Conservation (phyloP, 2,113 vertebrate species). For the Psilopsiagon aymara region DNA sequence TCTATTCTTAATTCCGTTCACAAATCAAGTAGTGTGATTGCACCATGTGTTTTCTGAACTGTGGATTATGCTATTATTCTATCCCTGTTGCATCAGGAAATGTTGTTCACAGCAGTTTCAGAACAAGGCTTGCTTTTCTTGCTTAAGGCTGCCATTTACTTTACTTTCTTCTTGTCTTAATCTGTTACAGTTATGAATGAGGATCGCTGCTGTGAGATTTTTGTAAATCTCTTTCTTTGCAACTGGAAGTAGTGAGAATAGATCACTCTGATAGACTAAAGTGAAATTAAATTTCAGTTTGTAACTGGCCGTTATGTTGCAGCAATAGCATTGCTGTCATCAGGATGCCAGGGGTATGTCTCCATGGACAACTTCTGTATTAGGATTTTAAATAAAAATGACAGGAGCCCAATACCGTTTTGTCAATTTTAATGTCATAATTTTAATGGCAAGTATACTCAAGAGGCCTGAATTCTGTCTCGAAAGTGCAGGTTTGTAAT, state of each 20-base stretch:
- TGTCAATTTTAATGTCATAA: slow-evolving; percentile 62
- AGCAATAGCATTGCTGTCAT: slow-evolving; percentile 49
- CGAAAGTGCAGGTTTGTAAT: background rate
- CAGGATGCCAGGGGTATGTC: background rate
- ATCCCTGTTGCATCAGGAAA: background rate
- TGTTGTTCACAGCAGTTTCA: background rate
- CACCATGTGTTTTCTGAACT: background rate
- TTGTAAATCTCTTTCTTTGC: background rate
- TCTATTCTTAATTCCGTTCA: background rate
- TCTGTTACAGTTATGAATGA: background rate
- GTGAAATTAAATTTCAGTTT: slow-evolving; percentile 51
- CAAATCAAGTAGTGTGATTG: background rate
- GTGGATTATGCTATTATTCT: background rate
- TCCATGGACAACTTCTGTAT: background rate
- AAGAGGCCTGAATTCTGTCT: slow-evolving; percentile 17
- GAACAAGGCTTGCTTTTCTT: background rate
- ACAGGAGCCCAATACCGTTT: slow-evolving; percentile 51
- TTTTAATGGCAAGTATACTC: slow-evolving; percentile 19
- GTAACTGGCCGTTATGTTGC: slow-evolving; percentile 42
- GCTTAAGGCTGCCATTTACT: rapidly evolving
- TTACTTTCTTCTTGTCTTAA: background rate
- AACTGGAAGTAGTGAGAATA: background rate
- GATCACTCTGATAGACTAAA: slow-evolving; percentile 31
- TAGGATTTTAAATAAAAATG: slow-evolving; percentile 63
- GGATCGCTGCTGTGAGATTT: background rate